Conservation (phyloP, 2,113 vertebrate genomes). For the Papio anubis region DNA sequence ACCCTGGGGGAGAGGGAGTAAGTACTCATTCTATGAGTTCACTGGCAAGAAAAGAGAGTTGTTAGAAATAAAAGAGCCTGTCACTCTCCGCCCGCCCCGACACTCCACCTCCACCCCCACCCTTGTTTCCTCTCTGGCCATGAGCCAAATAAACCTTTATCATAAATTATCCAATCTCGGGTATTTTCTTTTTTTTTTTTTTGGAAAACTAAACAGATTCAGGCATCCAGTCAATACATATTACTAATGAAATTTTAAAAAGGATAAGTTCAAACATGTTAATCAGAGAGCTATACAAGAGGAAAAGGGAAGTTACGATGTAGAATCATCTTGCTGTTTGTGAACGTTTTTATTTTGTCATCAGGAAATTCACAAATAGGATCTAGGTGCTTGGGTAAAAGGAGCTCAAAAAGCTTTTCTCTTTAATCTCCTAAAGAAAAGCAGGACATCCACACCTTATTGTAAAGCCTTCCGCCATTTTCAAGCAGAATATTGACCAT, state of each 20-base stretch:
- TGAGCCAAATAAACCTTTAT: neutral
- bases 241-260: neutral
- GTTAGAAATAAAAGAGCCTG: neutral
- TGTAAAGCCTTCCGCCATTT: neutral
- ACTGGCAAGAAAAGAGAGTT: neutral
- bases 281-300: neutral
- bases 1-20: neutral
- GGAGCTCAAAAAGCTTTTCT: neutral
- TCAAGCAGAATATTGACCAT: conserved; percentile 27
- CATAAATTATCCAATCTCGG: neutral
- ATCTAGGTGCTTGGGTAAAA: neutral
- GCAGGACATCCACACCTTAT: neutral
- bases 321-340: neutral
- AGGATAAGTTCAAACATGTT: neutral
- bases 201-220: neutral
- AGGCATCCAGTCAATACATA: neutral
- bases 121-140: neutral
- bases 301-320: neutral
- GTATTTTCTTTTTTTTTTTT: neutral
- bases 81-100: neutral
- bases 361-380: neutral
- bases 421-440: neutral
- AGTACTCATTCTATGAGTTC: neutral
- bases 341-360: neutral
- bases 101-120: neutral